Base-by-base conservation (phyloP, 2,113 vertebrate species). In the Melospiza melodia region DNA sequence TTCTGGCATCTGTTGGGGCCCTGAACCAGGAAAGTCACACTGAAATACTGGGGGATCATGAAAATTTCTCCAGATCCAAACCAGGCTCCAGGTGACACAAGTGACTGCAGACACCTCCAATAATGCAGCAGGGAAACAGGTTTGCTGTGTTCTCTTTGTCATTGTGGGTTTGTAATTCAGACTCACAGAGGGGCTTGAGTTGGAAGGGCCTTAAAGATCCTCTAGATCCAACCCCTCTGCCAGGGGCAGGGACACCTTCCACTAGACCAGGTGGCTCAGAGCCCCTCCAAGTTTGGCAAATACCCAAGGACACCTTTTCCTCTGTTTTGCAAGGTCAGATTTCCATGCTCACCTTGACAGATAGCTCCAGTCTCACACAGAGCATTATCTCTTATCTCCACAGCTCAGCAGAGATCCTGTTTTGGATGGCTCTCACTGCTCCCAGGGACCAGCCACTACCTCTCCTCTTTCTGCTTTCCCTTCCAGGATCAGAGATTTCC, bases 91-190 rank as follows among this genome's bases (percentile, higher is more conserved):
- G 54, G 30, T 62, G 10, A 65, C 24, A 30, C 14, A 23, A 79
- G 19, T 28, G 37, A 65, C 31, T 65, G 10, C 11, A 65, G 30
- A 23, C 59, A 87, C 24, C 0, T 62, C 15, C 37, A 41, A 1
- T 10, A 69, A 39, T 0, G 1, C 12, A 7, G 28, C 0, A 1
- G 20, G 2, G 3, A 1, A 2, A 2, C 23, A 27, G 6, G 59
- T 6, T 18, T 67, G 9, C 28, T 72, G 13, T 41, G 18, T n/a
- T 25, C 18, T 61, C 37, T 77, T 69, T 66, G 21, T 41, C 31
- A 6, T n/a, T 37, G 19, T 48, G 27, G 18, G 15, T 65, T 46
- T 85, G 10, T 35, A 55, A 73, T 46, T 39, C 22, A 63, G 33
- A 52, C 14, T 55, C 22, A 54, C 11, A 46, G 17, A 37, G 15